Evolutionary conservation across 2,888 invertebrate species (phyloP), one percentile per base, ranked within the genome.

Genomic region (Labia minor): DNA sequence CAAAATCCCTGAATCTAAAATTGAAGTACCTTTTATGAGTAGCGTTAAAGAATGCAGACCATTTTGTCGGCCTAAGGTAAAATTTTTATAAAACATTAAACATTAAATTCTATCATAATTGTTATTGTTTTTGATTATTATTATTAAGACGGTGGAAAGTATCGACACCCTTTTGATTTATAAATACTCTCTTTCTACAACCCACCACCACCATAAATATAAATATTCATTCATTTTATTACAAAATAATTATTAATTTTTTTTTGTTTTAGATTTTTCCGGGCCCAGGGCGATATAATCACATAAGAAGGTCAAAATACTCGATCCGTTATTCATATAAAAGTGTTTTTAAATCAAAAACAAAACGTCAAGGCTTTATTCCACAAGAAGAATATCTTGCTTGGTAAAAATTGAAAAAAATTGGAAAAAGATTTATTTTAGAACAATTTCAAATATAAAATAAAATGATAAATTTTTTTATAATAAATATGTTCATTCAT

Each of bases 311-410:
- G 14, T 49, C 49, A 14, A 49, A 14, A 49, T 4, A 49, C 16
- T 10, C 14, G 3, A 49, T 49, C 14, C 14, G 49, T 8, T 16
- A 49, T 14, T 49, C 49, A 14, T 49, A 49, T 49, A 49, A 14
- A 16, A 49, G 49, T 49, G 49, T 49, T n/a, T 49, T 49, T 49
- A 49, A 49, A 49, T 49, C 49, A 10, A 49, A 49, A 49, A 49
- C 49, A 49, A 49, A 49, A 49, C 49, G 49, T 2, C 49, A 49
- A 49, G 49, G n/a, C 16, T 49, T 49, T 11, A 49, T n/a, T n/a
- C 3, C n/a, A 3, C 16, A 4, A n/a, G 49, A 49, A 49, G 16
- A 49, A n/a, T 49, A 49, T 49, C 49, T 49, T 14, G 49, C 49
- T 16, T 49, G 49, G 49, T 49, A 14, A 16, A 33, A 33, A 33